Evolutionary conservation across 2,113 vertebrate genomes (phyloP).

Genomic region (Trogon melanurus): DNA sequence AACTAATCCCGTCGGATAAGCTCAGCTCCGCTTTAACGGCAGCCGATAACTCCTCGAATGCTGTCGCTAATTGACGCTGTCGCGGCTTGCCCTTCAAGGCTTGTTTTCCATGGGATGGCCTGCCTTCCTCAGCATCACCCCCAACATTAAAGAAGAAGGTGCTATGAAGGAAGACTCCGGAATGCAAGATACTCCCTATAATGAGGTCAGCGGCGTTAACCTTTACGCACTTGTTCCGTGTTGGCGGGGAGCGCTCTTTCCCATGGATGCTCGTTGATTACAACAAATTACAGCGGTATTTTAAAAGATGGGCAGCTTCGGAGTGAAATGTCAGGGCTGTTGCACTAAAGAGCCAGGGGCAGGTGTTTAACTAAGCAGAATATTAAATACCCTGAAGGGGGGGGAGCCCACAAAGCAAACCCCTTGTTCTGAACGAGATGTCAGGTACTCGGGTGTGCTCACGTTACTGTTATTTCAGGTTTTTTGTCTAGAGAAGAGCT

Average conservation of each 20-base stretch:
- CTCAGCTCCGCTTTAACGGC: not conserved
- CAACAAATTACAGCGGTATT: not conserved
- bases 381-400: not conserved
- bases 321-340: not conserved
- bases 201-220: slow-evolving; percentile 81
- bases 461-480: not conserved
- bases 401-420: not conserved
- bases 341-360: not conserved
- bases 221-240: not conserved
- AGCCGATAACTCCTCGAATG: not conserved
- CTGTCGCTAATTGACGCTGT: not conserved
- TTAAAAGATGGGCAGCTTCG: not conserved
- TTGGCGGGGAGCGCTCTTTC: not conserved
- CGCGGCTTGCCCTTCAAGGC: slow-evolving; percentile 74
- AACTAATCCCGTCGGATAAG: not conserved
- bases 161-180: slow-evolving; percentile 98
- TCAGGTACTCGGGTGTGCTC: not conserved
- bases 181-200: slow-evolving; percentile 96
- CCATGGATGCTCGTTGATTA: not conserved
- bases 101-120: slow-evolving; percentile 98
- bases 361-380: not conserved
- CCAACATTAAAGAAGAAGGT: slow-evolving; percentile 97
- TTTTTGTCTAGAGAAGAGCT: not conserved
- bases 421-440: not conserved
- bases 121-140: slow-evolving; percentile 94